Evolutionary conservation across 2,888 invertebrate genomes (phyloP).

Genomic region (Masnerella sp.): DNA sequence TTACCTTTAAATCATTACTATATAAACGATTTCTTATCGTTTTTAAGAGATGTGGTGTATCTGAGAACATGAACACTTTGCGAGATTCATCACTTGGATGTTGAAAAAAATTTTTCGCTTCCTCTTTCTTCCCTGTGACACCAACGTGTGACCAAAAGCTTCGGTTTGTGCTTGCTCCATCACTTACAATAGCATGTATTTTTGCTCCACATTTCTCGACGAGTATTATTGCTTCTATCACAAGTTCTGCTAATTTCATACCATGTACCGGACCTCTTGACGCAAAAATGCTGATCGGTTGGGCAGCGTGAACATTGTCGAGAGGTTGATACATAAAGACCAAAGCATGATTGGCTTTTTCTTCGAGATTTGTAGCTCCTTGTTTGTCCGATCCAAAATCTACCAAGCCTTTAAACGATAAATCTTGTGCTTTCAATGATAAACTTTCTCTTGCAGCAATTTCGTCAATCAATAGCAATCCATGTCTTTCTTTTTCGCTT

Average conservation of each 20-base stretch:
- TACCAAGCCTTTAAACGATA: conserved; percentile 16
- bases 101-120: conserved; percentile 5
- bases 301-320: conserved; percentile 9
- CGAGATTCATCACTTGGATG: conserved; percentile 8
- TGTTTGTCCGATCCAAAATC: conserved; percentile 22
- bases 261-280: conserved; percentile 17
- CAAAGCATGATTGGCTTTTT: conserved; percentile 9
- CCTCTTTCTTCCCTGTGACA: conserved; percentile 8
- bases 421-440: conserved; percentile 5
- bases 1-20: conserved; percentile 16
- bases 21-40: conserved; percentile 17
- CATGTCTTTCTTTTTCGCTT: conserved; percentile 11
- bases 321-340: conserved; percentile 15
- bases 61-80: conserved; percentile 20
- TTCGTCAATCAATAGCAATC: conserved; percentile 21
- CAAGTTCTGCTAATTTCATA: conserved; percentile 1
- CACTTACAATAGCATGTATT: conserved; percentile 5
- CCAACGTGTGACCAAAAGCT: conserved; percentile 17
- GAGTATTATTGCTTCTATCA: neutral
- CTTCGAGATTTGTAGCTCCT: neutral
- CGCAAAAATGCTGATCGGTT: conserved; percentile 5
- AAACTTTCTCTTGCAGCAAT: conserved; percentile 17
- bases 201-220: conserved; percentile 16
- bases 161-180: conserved; percentile 15
- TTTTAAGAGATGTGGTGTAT: conserved; percentile 9